Evolutionary conservation across 2,113 vertebrate genomes (phyloP).

Genomic region (Cololabis saira): DNA sequence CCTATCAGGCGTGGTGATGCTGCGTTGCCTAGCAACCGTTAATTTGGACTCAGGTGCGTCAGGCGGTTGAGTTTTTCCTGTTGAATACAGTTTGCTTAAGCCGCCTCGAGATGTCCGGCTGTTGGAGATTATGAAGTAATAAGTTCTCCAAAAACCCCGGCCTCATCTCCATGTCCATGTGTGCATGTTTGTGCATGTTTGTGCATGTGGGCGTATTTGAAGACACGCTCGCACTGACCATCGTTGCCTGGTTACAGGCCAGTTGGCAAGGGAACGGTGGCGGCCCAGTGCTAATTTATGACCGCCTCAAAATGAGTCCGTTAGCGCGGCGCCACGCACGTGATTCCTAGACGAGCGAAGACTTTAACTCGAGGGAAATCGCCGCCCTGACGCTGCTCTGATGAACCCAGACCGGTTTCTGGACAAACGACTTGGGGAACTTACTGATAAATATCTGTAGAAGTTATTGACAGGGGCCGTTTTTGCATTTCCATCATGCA

Average conservation of each 20-base stretch:
- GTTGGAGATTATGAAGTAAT: no score
- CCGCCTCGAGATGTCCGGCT: background rate
- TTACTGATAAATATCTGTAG: background rate
- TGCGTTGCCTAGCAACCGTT: no score
- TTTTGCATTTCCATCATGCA: background rate
- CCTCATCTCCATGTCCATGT: no score
- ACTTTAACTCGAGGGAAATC: constrained; percentile 45
- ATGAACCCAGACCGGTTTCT: background rate
- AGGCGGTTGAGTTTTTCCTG: constrained; percentile 25
- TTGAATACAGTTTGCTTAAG: constrained; percentile 13
- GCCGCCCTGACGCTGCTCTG: constrained; percentile 18
- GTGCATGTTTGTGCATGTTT: no score
- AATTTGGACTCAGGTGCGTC: no score
- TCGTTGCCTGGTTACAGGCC: constrained; percentile 74
- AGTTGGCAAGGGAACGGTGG: constrained; percentile 71
- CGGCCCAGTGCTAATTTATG: constrained; percentile 57
- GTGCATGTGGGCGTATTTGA: constrained; percentile 1
- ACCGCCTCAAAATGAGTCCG: constrained; percentile 22
- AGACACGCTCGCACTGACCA: constrained; percentile 49
- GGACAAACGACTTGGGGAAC: background rate
- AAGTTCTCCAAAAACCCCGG: no score
- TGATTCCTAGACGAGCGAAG: constrained; percentile 30
- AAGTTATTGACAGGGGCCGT: background rate
- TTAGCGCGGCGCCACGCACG: background rate
- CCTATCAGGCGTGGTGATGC: constrained; percentile 34